Conservation (phyloP, 2,888 invertebrate genomes). For the Chrysotoxum bicinctum region DNA sequence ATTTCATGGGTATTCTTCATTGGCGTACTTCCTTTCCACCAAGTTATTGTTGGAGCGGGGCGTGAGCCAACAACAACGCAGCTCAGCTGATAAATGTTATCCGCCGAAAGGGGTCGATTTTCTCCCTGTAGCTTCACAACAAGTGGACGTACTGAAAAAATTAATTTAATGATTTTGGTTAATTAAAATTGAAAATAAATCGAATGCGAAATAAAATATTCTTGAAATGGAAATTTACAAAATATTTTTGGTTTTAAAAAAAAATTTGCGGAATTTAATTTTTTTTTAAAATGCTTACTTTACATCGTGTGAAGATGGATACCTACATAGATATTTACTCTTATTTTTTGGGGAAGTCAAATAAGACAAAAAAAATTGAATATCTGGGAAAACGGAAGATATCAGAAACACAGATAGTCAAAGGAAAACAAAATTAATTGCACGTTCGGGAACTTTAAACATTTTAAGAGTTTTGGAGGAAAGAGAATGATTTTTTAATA, state of each 20-base stretch:
- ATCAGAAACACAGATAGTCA: too few species aligned
- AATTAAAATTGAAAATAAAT: neutral
- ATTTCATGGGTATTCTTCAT: slow-evolving; percentile 86
- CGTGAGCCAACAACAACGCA: slow-evolving; percentile 89
- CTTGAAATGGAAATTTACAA: neutral
- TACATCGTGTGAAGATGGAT: too few species aligned
- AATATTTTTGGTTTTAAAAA: neutral
- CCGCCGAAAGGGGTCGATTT: slow-evolving; percentile 88
- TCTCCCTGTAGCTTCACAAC: slow-evolving; percentile 87
- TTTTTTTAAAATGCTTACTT: too few species aligned
- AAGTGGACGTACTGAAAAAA: slow-evolving; percentile 86
- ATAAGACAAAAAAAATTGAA: too few species aligned
- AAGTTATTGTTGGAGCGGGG: slow-evolving; percentile 89
- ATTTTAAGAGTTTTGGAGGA: too few species aligned
- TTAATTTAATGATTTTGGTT: slow-evolving; percentile 14
- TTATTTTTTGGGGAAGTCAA: too few species aligned
- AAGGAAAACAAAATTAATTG: too few species aligned
- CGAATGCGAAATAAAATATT: neutral
- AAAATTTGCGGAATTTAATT: neutral
- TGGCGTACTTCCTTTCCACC: slow-evolving; percentile 89
- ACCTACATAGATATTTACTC: too few species aligned
- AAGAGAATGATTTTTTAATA: too few species aligned
- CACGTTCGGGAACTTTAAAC: too few species aligned
- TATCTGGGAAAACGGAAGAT: too few species aligned
- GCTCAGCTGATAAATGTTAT: slow-evolving; percentile 86